These are phyloP conservation scores for Festucalex cinctus DNA, from an alignment of 2,113 vertebrate genomes.

Conservation along the genomic window DNA sequence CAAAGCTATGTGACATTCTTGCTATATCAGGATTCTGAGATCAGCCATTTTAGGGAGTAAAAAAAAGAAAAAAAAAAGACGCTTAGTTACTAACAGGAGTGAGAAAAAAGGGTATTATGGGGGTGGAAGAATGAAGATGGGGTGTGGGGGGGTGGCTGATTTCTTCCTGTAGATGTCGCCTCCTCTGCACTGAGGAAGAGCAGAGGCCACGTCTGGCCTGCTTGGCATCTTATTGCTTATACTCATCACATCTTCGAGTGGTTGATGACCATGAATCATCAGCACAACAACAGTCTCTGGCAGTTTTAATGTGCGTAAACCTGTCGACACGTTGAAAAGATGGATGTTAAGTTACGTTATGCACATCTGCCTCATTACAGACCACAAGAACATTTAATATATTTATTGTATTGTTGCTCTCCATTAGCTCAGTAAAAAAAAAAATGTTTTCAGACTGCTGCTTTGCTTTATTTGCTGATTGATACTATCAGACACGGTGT, in stretches of 20 bases:
- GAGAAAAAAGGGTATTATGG: slow-evolving; percentile 29
- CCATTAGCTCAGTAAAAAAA: background rate
- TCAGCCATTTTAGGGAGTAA: slow-evolving; percentile 51
- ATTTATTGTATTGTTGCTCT: background rate
- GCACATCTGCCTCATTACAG: background rate
- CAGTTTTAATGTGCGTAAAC: background rate
- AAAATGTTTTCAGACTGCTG: too few species aligned
- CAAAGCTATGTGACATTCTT: slow-evolving; percentile 20
- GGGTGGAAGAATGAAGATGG: slow-evolving; percentile 5
- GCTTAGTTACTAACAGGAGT: slow-evolving; percentile 16
- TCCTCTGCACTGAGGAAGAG: slow-evolving; percentile 16
- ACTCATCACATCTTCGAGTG: background rate
- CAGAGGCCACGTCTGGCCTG: slow-evolving; percentile 15
- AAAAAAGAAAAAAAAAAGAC: slow-evolving; percentile 45
- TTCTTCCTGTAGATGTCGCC: slow-evolving; percentile 44
- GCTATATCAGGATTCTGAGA: slow-evolving; percentile 37
- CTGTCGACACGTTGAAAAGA: background rate
- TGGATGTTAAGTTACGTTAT: background rate
- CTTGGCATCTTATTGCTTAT: slow-evolving; percentile 23
- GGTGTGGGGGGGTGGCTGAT: slow-evolving; percentile 5
- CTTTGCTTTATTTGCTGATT: too few species aligned
- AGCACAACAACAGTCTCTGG: background rate
- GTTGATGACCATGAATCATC: slow-evolving; percentile 33
- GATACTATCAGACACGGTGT: too few species aligned
- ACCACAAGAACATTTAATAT: background rate